phyloP scores from a whole-genome alignment of 2,797 vertebrate genomes.

The Anas flavirostris region DNA sequence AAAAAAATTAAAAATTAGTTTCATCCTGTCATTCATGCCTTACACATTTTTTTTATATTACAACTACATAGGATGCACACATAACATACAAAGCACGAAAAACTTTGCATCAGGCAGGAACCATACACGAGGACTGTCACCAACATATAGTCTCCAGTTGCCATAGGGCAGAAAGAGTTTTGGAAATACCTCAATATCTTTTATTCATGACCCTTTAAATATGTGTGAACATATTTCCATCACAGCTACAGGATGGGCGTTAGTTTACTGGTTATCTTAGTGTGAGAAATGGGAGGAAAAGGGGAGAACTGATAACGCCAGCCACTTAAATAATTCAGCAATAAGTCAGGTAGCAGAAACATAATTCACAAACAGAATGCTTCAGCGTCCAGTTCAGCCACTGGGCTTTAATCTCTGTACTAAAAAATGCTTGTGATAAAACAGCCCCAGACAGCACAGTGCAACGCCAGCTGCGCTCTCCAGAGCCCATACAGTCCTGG shows the following conservation, averaged over 20 bases:
- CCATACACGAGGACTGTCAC: neutral
- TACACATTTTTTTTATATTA: neutral
- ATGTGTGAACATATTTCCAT: neutral
- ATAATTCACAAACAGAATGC: neutral
- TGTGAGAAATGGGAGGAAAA: neutral
- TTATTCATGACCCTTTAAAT: neutral
- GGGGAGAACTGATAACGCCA: neutral
- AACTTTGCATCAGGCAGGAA: neutral
- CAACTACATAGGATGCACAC: neutral
- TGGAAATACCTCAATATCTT: neutral
- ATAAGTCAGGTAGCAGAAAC: neutral
- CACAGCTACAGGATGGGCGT: rapidly evolving
- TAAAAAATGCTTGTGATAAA: neutral
- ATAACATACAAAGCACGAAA: neutral
- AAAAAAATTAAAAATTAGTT: neutral
- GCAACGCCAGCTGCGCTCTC: neutral
- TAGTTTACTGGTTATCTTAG: neutral
- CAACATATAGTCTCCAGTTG: neutral
- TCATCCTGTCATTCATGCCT: neutral
- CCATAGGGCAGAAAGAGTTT: neutral
- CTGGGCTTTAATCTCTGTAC: neutral
- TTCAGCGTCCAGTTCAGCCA: neutral
- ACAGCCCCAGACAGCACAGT: neutral
- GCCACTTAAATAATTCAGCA: neutral
- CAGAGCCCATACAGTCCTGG: rapidly evolving